Evolutionary conservation across 2,888 invertebrate genomes (phyloP).

Genomic region (Trachelus tabidus): DNA sequence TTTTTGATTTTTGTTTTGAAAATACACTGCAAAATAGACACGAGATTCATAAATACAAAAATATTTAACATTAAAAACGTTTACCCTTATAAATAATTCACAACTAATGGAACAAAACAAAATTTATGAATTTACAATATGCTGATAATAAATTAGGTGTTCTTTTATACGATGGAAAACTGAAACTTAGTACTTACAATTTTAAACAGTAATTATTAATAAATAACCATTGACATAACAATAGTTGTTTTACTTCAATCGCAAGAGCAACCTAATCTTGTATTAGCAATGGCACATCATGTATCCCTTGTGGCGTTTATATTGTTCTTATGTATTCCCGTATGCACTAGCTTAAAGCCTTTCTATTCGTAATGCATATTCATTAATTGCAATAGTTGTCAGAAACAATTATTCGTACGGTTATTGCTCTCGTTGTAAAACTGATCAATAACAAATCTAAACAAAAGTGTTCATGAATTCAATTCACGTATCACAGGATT

Average conservation of each 20-base stretch:
- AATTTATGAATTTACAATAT: neutral
- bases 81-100: neutral
- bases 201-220: neutral
- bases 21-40: neutral
- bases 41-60: neutral
- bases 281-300: neutral
- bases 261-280: neutral
- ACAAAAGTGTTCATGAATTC: neutral
- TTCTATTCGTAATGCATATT: neutral
- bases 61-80: too few relatives aligned
- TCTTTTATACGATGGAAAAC: neutral
- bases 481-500: slow-evolving; percentile 6
- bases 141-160: neutral
- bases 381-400: neutral
- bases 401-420: neutral
- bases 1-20: neutral
- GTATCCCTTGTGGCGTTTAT: neutral
- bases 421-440: neutral
- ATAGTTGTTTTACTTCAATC: neutral
- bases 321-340: neutral
- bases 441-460: neutral
- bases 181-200: neutral
- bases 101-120: neutral
- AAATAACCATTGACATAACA: neutral
- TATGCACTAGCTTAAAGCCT: neutral